These are phyloP conservation scores for Torymus auratus DNA, from an alignment of 2,888 invertebrate genomes.

Conservation along the genomic window DNA sequence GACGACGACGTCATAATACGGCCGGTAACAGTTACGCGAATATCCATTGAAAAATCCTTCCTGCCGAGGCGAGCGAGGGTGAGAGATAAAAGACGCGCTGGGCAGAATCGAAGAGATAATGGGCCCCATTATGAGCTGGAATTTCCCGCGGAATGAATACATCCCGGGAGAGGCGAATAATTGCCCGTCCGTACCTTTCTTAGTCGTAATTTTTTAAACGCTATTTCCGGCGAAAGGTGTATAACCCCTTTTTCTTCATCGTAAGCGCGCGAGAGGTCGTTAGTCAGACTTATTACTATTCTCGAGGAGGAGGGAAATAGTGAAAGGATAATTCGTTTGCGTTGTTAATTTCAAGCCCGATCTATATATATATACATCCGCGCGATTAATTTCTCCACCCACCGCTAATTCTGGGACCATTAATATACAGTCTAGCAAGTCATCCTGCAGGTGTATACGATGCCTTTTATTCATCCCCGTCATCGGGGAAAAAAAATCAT, in stretches of 20 bases:
- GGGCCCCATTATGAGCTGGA: slow-evolving; percentile 53
- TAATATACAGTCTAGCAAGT: too few species aligned
- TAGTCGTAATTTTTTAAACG: slow-evolving; percentile 45
- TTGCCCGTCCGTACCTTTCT: slow-evolving; percentile 8
- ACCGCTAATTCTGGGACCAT: too few species aligned
- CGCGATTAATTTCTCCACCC: slow-evolving; percentile 12
- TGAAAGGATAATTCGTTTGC: not conserved
- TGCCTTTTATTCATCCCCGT: too few species aligned
- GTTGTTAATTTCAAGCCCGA: too few species aligned
- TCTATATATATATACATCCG: not conserved
- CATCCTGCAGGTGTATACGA: too few species aligned
- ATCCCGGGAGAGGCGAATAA: slow-evolving; percentile 48
- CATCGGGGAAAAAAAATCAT: too few species aligned
- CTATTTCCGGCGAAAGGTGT: not conserved
- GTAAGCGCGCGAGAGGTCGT: not conserved
- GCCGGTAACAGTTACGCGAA: slow-evolving; percentile 54
- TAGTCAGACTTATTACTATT: slow-evolving; percentile 35
- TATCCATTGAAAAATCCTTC: slow-evolving; percentile 54
- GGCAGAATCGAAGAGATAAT: slow-evolving; percentile 46
- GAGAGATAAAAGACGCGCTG: slow-evolving; percentile 55
- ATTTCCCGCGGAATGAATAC: slow-evolving; percentile 51
- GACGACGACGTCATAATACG: slow-evolving; percentile 41
- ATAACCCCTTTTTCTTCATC: not conserved
- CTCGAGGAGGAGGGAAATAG: not conserved
- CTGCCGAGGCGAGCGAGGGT: slow-evolving; percentile 38